Conservation (phyloP, 1,140 invertebrate species). For the Apis laboriosa region DNA sequence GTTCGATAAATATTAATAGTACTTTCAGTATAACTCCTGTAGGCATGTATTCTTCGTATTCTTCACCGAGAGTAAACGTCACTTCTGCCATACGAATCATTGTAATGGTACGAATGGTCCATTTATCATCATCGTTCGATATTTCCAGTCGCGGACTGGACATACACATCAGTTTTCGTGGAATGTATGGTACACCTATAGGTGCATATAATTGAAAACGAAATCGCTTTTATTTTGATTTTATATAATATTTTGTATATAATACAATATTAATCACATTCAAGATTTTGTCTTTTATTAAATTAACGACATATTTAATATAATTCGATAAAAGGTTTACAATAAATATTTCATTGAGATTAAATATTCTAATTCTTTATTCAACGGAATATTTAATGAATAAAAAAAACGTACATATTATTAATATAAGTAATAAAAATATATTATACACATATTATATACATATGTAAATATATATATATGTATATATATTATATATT, state of each 20-base stretch:
- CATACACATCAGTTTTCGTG: conserved; percentile 84
- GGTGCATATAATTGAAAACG: background rate
- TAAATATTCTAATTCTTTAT: conserved; percentile 10
- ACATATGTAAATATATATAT: too few relatives aligned
- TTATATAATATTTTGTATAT: background rate
- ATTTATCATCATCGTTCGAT: conserved; percentile 80
- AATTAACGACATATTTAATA: too few relatives aligned
- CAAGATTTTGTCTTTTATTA: background rate
- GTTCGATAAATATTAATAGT: background rate
- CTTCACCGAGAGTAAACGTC: conserved; percentile 70
- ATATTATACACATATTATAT: too few relatives aligned
- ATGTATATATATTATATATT: background rate
- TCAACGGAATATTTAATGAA: background rate
- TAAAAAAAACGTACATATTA: background rate
- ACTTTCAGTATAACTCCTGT: conserved; percentile 74
- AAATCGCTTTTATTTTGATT: background rate
- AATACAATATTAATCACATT: too few relatives aligned
- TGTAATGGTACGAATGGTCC: conserved; percentile 82
- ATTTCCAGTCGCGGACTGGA: conserved; percentile 83
- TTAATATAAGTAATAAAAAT: background rate
- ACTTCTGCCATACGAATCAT: conserved; percentile 70
- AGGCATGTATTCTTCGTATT: conserved; percentile 76
- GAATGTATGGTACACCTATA: conserved; percentile 81
- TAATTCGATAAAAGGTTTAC: background rate
- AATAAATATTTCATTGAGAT: conserved; percentile 9